Evolutionary conservation across 92 coral and sea anemone genomes (phyloP), one percentile per base, ranked within the genome.

Genomic region (Pocillopora grandis): DNA sequence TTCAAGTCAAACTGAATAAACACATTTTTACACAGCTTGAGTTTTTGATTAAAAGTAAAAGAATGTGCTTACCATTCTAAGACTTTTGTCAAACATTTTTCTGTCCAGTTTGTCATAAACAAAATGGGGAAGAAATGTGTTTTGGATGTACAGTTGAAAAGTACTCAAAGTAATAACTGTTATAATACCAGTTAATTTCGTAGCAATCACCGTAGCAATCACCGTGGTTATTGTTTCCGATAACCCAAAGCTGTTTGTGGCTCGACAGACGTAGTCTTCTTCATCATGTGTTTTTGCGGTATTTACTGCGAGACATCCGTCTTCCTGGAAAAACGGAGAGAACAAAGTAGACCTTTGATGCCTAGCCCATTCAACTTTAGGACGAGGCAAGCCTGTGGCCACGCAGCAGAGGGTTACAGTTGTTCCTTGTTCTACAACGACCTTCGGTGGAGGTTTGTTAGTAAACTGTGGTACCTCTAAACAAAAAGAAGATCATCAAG

Each of bases 321-420:
- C 66, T 64, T 66, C 42, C 63, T 78, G 49, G 82, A 20, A 12
- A 64, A 48, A 1, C 17, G 62, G 13, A 58, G 2, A 0, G 9
- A 64, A 16, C 19, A 36, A 65, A 23, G 4, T 69, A 58, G 27
- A 27, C 76, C 76, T 80, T 80, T 80, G 0, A 67, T 1, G 1
- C 27, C 49, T 3, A 66, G 64, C 31, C 85, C 85, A 81, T 67
- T 58, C 37, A 12, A 81, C 18, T 16, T 9, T 79, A 12, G 83
- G 83, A 42, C 16, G 14, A 65, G 83, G 70, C 3, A 59, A 70
- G 9, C 85, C 85, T 18, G 19, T n/a, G 0, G 77, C 78, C 18
- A 57, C 14, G 59, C 77, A 81, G 31, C 85, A 81, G 13, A 81
- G 70, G 0, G 5, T 71, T 8, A 81, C 16, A 16, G 20, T 17